phyloP scores from a whole-genome alignment of 2,113 vertebrate genomes.

The Macquaria ambigua region DNA sequence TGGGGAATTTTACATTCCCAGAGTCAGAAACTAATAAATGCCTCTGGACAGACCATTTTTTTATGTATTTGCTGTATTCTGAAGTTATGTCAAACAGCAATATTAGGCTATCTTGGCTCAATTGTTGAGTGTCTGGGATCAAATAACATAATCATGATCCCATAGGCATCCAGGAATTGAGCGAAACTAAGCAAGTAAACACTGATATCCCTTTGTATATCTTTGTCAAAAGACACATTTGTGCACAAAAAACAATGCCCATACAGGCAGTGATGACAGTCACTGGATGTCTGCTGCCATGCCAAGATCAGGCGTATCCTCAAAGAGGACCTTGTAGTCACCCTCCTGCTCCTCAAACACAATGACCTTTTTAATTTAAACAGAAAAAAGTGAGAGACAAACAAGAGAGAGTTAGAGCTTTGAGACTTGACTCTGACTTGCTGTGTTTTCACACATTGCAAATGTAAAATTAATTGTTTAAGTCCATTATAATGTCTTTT shows the following conservation, averaged over 20 bases:
- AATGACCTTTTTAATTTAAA: conserved; percentile 83
- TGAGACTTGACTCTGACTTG: conserved; percentile 2
- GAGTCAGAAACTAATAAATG: no score
- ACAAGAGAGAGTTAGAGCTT: background rate
- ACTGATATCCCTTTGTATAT: background rate
- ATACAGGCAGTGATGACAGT: conserved; percentile 17
- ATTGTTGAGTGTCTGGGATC: no score
- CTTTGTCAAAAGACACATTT: background rate
- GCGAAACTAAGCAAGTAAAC: no score
- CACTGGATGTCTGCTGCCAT: conserved; percentile 84
- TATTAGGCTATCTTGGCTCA: no score
- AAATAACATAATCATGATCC: no score
- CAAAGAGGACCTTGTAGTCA: conserved; percentile 88
- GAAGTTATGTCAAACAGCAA: no score
- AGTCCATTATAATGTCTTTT: background rate
- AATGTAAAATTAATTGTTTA: background rate
- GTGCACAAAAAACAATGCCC: background rate
- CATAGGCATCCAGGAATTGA: no score
- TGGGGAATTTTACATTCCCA: no score
- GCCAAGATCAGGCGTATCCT: conserved; percentile 88
- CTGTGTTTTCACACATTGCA: background rate
- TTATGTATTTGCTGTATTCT: no score
- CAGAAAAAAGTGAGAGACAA: background rate
- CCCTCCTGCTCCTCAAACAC: conserved; percentile 91
- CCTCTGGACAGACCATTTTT: no score